Evolutionary conservation across 2,113 vertebrate species (phyloP).

Genomic region (Tachuris rubrigastra): DNA sequence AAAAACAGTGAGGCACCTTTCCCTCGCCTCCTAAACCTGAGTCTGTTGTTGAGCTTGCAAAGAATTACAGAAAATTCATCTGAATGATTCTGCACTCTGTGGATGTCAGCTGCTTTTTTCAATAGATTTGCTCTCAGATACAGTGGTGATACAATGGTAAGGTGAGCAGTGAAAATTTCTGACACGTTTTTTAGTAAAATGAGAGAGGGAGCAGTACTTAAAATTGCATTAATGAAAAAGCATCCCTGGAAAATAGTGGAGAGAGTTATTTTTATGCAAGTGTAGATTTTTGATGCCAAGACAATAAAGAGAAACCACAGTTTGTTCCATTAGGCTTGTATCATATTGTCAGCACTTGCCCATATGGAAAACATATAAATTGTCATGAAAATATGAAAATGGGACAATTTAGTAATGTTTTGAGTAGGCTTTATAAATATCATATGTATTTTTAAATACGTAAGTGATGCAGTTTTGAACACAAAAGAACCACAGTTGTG

Average conservation of each 20-base stretch:
- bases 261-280: conserved; percentile 67
- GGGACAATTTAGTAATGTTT: conserved; percentile 75
- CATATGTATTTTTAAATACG: conserved; percentile 74
- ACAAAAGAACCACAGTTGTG: conserved; percentile 52
- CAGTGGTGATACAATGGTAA: neutral
- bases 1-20: neutral
- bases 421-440: conserved; percentile 71
- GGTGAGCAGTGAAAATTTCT: neutral
- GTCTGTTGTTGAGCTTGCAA: neutral
- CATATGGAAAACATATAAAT: conserved; percentile 82
- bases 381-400: conserved; percentile 76
- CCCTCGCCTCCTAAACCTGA: neutral
- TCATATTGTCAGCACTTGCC: conserved; percentile 73
- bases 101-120: neutral
- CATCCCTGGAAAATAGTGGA: conserved; percentile 25
- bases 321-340: conserved; percentile 69
- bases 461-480: conserved; percentile 67
- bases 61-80: neutral
- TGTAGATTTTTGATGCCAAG: conserved; percentile 68
- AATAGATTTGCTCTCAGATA: neutral
- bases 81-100: neutral
- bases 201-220: neutral
- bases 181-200: neutral
- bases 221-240: conserved; percentile 33
- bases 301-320: conserved; percentile 63